phyloP scores from a whole-genome alignment of 2,888 invertebrate species.

The Heterodera filipjevi region DNA sequence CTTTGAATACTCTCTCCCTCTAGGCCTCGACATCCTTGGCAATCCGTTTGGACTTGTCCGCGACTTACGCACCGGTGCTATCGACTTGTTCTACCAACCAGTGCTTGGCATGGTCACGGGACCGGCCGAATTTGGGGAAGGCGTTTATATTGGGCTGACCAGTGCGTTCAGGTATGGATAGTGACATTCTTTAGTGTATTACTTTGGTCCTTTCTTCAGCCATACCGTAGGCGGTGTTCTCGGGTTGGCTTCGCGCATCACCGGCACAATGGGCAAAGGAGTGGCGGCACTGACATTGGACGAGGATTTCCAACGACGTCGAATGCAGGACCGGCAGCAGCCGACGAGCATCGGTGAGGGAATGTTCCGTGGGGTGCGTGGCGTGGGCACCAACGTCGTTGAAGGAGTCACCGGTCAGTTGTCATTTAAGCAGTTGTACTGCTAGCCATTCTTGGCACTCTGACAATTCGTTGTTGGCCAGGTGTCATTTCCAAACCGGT shows the following conservation, averaged over 20 bases:
- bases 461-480: conserved; percentile 10
- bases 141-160: conserved; percentile 87
- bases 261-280: conserved; percentile 76
- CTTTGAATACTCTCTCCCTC: conserved; percentile 52
- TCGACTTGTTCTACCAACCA: conserved; percentile 98
- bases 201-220: background rate
- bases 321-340: conserved; percentile 84
- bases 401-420: conserved; percentile 80
- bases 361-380: conserved; percentile 71
- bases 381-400: conserved; percentile 87
- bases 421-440: background rate
- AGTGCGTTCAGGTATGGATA: conserved; percentile 76
- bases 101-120: conserved; percentile 91
- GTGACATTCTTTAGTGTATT: background rate
- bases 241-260: conserved; percentile 85
- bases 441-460: background rate
- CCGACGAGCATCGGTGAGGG: conserved; percentile 69
- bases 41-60: conserved; percentile 96
- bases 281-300: conserved; percentile 91
- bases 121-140: conserved; percentile 97
- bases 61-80: conserved; percentile 92
- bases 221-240: conserved; percentile 88
- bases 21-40: conserved; percentile 97
- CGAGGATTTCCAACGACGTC: conserved; percentile 89
- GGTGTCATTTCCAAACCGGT: conserved; percentile 95